Base-by-base conservation (phyloP, 2,888 invertebrate genomes). In the Eurytoma adleriae region DNA sequence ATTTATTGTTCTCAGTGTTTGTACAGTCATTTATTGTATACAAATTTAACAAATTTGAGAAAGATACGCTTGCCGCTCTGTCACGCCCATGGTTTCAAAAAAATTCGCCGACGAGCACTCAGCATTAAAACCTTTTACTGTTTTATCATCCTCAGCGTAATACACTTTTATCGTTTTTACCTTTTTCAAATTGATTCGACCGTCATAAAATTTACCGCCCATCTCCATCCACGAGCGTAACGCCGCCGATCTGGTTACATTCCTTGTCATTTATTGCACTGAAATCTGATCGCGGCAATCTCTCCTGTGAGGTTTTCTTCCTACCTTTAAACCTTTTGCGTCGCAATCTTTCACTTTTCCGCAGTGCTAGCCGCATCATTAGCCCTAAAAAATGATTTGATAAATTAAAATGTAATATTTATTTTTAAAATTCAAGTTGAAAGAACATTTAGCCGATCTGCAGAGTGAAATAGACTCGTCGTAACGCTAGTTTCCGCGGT, bases 131-230 rank as follows among this genome's bases (percentile, higher is more conserved):
- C 24, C 27, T 62, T 78, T 78, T 75, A 70, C 64, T 24, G 57
- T 74, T 74, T 79, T 79, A 74, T 79, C 69, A 79, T 74, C 73
- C 57, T 27, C n/a, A 20, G 13, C 10, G 64, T 56, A 64, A 62
- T 70, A 73, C 56, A 66, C 48, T 70, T 77, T 76, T 72, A 68
- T 68, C 54, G 57, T 50, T 77, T 77, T 77, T 73, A 77, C 72
- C 77, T 77, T 77, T 73, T 69, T 80, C 7, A 77, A 77, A 77
- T 80, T 77, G 77, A 77, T 72, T 72, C 80, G 27, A 50, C 50
- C 13, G 62, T 52, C 59, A 62, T 80, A 76, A 80, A 80, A 71
- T 67, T 72, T 59, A 66, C 64, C 72, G 24, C 18, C 68, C 70
- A 56, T 68, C 56, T 56, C 72, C 30, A 61, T 66, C 64, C 48